A percentile compares a stretch with the other conserved stretches of the same genome.
phyloP scores from a whole-genome alignment of 2,113 vertebrate genomes.

The Heliornis fulica region DNA sequence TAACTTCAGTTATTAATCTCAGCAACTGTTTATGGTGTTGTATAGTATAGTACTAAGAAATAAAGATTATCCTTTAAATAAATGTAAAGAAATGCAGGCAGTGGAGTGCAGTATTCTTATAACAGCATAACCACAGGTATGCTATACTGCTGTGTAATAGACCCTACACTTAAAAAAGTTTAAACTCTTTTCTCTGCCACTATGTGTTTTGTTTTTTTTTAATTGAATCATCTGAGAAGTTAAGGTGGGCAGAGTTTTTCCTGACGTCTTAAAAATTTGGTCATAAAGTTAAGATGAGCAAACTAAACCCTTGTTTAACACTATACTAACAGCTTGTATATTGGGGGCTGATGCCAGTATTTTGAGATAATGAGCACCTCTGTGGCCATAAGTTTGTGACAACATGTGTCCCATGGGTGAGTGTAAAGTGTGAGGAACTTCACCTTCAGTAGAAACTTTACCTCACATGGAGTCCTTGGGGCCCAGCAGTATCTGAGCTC shows the following conservation, averaged over 20 bases:
- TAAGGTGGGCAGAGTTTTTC: background rate
- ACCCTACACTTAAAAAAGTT: background rate
- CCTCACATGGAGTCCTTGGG: background rate
- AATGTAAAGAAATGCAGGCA: background rate
- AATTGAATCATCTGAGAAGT: background rate
- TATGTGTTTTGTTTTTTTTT: background rate
- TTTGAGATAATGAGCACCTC: background rate
- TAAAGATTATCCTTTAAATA: slow-evolving; percentile 39
- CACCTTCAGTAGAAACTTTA: background rate
- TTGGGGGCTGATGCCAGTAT: background rate
- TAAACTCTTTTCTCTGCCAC: background rate
- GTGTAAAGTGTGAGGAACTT: background rate
- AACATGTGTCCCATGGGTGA: background rate
- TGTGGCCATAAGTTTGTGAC: background rate
- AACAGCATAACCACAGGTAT: background rate
- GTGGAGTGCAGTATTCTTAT: background rate
- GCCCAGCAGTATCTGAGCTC: background rate
- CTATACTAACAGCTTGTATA: background rate
- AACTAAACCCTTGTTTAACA: background rate
- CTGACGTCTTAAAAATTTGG: background rate
- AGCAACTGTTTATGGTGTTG: slow-evolving; percentile 5
- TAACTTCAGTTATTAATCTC: slow-evolving; percentile 30
- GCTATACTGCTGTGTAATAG: background rate
- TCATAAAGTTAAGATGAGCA: background rate
- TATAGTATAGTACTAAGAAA: background rate